These are phyloP conservation scores for Pteria penguin DNA, from an alignment of 2,888 invertebrate genomes.

Conservation along the genomic window DNA sequence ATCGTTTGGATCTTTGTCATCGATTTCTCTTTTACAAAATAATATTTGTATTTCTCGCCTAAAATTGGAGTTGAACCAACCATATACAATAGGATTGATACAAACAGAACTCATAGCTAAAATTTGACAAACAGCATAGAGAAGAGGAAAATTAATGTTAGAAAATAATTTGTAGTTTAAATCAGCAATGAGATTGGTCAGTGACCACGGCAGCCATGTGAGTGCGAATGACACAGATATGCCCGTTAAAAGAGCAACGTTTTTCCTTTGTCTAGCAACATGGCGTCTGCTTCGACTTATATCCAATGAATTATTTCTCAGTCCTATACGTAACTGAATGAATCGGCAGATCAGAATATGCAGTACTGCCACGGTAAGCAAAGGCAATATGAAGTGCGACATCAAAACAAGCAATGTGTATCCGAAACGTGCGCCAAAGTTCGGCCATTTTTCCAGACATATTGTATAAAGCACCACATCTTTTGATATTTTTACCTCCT, in stretches of 20 bases:
- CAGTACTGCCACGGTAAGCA: constrained; percentile 62
- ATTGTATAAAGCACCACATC: constrained; percentile 76
- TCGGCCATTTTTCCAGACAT: constrained; percentile 75
- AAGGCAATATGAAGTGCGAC: constrained; percentile 71
- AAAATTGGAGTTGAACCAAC: constrained; percentile 76
- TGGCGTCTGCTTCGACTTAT: constrained; percentile 65
- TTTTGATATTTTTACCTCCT: constrained; percentile 68
- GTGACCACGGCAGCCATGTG: constrained; percentile 74
- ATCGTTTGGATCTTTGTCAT: background rate
- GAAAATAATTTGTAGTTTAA: constrained; percentile 67
- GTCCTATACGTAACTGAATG: constrained; percentile 76
- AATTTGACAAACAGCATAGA: constrained; percentile 69
- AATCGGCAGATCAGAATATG: constrained; percentile 78
- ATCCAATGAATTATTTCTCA: constrained; percentile 63
- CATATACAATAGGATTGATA: constrained; percentile 75
- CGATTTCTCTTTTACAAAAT: too few species aligned
- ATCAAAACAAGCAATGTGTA: constrained; percentile 68
- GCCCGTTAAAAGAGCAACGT: constrained; percentile 77
- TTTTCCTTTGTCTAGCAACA: constrained; percentile 71
- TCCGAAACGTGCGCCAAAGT: constrained; percentile 51
- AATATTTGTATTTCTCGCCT: constrained; percentile 41
- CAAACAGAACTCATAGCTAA: constrained; percentile 75
- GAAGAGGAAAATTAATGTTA: constrained; percentile 75
- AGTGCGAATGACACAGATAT: constrained; percentile 73
- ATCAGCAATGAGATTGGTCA: constrained; percentile 74